phyloP scores from a whole-genome alignment of 2,888 invertebrate genomes.

The Eupithecia inturbata region DNA sequence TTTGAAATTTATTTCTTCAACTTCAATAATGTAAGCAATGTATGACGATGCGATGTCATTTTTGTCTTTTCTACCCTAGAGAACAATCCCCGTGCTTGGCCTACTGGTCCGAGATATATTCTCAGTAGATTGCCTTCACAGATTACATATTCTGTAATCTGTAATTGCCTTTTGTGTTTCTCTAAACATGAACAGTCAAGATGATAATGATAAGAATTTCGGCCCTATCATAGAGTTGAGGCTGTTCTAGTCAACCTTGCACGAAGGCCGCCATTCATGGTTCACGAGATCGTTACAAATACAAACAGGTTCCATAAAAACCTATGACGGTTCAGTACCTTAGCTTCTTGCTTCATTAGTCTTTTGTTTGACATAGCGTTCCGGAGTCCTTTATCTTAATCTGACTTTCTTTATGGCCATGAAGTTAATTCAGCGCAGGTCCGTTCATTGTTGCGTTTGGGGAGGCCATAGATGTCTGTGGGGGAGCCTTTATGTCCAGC shows the following conservation, averaged over 20 bases:
- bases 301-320: constrained; percentile 16
- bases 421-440: background rate
- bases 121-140: background rate
- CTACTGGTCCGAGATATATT: background rate
- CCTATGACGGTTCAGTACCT: constrained; percentile 10
- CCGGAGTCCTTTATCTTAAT: constrained; percentile 1
- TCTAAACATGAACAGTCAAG: background rate
- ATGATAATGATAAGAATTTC: background rate
- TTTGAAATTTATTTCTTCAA: too few relatives aligned
- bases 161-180: background rate
- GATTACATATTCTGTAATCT: too few relatives aligned
- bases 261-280: constrained; percentile 25
- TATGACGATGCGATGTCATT: too few relatives aligned
- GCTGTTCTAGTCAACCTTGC: constrained; percentile 23
- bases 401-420: background rate
- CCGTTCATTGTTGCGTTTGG: background rate
- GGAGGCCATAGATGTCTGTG: background rate
- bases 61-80: too few relatives aligned
- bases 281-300: constrained; percentile 13
- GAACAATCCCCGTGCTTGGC: too few relatives aligned
- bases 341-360: constrained; percentile 10
- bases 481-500: background rate
- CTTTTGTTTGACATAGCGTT: background rate
- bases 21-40: too few relatives aligned
- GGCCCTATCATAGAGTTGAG: background rate